phyloP scores from a whole-genome alignment of 2,113 vertebrate species.

The Myrmecobius fasciatus region DNA sequence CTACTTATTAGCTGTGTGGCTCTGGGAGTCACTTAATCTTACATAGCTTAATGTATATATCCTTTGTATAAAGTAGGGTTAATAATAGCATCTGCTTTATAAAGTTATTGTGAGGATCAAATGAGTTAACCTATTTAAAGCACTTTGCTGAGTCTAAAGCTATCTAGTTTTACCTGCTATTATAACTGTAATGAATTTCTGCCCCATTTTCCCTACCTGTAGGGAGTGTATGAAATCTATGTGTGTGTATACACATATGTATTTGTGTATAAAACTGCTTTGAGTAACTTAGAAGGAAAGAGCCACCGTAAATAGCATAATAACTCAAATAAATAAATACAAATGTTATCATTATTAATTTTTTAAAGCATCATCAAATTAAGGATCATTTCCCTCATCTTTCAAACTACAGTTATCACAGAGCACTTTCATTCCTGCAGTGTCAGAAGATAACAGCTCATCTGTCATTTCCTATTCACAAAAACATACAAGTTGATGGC shows the following conservation, averaged over 20 bases:
- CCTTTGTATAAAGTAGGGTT: not conserved
- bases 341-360: not conserved
- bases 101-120: not conserved
- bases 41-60: not conserved
- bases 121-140: not conserved
- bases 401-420: not conserved
- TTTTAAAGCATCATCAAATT: constrained; percentile 2
- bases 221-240: not conserved
- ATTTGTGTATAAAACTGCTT: not conserved
- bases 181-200: not conserved
- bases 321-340: not conserved
- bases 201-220: not conserved
- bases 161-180: not conserved
- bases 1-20: not conserved
- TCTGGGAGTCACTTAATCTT: not conserved
- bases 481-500: not conserved
- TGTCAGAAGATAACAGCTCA: not conserved
- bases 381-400: not conserved
- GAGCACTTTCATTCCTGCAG: not conserved
- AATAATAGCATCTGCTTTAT: not conserved
- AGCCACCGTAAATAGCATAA: not conserved
- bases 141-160: not conserved
- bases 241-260: not conserved
- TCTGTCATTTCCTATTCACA: not conserved
- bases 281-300: not conserved